Conservation (phyloP, 2,797 vertebrate species). For the Eutrigla gurnardus region DNA sequence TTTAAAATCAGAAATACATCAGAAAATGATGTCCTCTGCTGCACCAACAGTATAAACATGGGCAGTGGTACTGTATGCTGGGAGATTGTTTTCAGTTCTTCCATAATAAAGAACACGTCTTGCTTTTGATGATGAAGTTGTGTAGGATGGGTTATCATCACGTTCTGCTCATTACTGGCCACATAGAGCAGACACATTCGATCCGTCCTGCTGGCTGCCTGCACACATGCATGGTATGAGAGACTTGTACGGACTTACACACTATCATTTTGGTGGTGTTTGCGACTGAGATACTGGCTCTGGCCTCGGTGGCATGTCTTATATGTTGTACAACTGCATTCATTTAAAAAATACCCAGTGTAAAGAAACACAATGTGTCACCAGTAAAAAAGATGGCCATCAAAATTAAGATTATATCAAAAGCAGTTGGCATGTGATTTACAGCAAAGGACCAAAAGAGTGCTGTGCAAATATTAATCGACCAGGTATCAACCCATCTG, state of each 20-base stretch:
- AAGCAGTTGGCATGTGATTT: neutral
- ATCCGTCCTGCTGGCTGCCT: neutral
- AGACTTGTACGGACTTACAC: too few species aligned
- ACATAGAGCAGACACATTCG: neutral
- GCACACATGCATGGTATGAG: too few species aligned
- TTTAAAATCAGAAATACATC: neutral
- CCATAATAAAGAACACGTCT: neutral
- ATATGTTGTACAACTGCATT: neutral
- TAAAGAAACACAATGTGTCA: neutral
- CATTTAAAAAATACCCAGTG: neutral
- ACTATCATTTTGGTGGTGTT: neutral
- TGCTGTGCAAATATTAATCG: slow-evolving; percentile 29
- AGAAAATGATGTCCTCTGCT: neutral
- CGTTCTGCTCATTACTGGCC: neutral
- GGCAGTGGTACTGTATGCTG: neutral
- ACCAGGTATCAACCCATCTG: slow-evolving; percentile 14
- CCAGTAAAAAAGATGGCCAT: neutral
- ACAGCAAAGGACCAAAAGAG: slow-evolving; percentile 17
- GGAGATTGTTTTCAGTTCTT: neutral
- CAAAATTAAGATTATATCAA: neutral
- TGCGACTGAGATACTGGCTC: neutral
- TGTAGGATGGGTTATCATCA: neutral
- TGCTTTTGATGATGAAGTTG: slow-evolving; percentile 12
- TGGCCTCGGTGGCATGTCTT: neutral
- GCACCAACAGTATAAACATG: neutral